phyloP scores from a whole-genome alignment of 2,888 invertebrate species.

The Phyto melanocephala region DNA sequence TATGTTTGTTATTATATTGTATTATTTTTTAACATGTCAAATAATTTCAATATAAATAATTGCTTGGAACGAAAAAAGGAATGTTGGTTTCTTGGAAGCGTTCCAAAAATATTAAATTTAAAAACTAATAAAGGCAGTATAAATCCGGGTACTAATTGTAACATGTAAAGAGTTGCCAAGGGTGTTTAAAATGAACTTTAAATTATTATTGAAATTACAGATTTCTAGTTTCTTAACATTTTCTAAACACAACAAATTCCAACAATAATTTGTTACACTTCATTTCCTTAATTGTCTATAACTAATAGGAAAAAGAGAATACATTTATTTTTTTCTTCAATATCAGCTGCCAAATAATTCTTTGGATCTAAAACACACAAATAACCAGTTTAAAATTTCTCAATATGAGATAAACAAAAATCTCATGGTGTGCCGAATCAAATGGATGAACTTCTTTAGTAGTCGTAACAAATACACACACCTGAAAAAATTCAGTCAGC shows the following conservation, averaged over 20 bases:
- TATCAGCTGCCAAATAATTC: constrained; percentile 36
- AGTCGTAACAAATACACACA: constrained; percentile 32
- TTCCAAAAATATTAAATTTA: constrained; percentile 45
- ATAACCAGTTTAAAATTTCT: constrained; percentile 24
- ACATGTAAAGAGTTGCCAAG: not conserved
- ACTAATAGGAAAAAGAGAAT: constrained; percentile 44
- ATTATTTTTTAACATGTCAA: constrained; percentile 44
- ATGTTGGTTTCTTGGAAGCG: not conserved
- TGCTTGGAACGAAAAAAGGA: not conserved
- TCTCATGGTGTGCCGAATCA: constrained; percentile 25
- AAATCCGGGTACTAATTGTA: not conserved
- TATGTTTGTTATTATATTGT: not conserved
- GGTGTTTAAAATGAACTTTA: too few relatives aligned
- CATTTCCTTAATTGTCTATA: constrained; percentile 39
- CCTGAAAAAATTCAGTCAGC: constrained; percentile 24
- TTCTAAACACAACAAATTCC: constrained; percentile 34
- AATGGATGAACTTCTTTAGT: constrained; percentile 43
- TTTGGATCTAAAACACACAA: not conserved
- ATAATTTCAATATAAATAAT: constrained; percentile 25
- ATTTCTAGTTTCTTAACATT: too few relatives aligned
- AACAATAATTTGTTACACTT: constrained; percentile 32
- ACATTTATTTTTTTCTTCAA: constrained; percentile 6
- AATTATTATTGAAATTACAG: too few relatives aligned
- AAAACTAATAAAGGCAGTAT: not conserved
- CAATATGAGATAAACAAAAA: constrained; percentile 1